A percentile compares a stretch with the other conserved stretches of the same genome.
Evolutionary conservation across 2,888 invertebrate species (phyloP).

Genomic region (Hypomecis atomaria): DNA sequence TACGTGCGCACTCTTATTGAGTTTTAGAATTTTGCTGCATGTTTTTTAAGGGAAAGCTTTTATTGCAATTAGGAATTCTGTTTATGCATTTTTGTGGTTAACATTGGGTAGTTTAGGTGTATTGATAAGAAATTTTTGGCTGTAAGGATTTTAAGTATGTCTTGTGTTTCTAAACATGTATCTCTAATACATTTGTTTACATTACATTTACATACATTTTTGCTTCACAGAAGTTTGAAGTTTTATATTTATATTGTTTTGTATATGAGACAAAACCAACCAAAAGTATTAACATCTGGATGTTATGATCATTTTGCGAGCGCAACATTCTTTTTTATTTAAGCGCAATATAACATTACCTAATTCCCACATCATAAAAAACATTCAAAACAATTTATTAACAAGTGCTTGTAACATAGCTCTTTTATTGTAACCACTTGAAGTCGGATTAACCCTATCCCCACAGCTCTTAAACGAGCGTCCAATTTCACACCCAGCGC

Average conservation of each 20-base stretch:
- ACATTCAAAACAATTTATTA: slow-evolving; percentile 36
- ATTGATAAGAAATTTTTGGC: neutral
- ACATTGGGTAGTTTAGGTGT: neutral
- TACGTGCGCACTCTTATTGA: slow-evolving; percentile 35
- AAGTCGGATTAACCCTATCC: slow-evolving; percentile 72
- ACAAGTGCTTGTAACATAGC: slow-evolving; percentile 45
- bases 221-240: no score
- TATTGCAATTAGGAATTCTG: slow-evolving; percentile 16
- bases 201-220: no score
- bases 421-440: slow-evolving; percentile 59
- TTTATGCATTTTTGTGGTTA: slow-evolving; percentile 1
- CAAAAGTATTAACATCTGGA: neutral
- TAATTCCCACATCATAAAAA: slow-evolving; percentile 26
- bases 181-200: no score
- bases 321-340: neutral
- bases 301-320: slow-evolving; percentile 1
- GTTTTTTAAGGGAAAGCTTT: slow-evolving; percentile 26
- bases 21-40: slow-evolving; percentile 34
- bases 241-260: no score
- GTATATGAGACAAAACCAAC: no score
- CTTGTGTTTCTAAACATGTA: no score
- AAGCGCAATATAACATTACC: neutral
- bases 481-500: slow-evolving; percentile 83
- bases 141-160: neutral
- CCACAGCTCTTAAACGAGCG: slow-evolving; percentile 73